These are phyloP conservation scores for Atherinomorus stipes DNA, from an alignment of 2,113 vertebrate genomes.

Conservation along the genomic window DNA sequence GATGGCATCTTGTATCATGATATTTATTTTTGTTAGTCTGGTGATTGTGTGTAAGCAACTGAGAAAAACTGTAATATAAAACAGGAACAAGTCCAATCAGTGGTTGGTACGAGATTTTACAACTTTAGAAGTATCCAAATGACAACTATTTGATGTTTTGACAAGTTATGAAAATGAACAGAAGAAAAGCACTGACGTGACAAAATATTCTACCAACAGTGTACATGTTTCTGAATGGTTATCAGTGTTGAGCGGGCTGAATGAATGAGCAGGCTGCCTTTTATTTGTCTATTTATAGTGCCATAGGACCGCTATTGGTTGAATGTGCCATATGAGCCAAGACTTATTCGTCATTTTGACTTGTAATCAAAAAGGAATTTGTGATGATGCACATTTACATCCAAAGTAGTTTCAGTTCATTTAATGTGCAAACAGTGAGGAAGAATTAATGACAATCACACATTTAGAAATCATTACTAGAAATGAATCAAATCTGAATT, in stretches of 20 bases:
- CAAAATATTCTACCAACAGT: not conserved
- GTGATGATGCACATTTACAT: not conserved
- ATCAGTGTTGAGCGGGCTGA: not conserved
- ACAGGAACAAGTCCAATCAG: no score
- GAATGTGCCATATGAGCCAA: not conserved
- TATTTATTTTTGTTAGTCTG: no score
- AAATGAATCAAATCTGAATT: not conserved
- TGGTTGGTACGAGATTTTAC: not conserved
- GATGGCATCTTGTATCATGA: no score
- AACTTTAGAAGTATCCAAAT: not conserved
- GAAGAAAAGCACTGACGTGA: not conserved
- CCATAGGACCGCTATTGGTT: not conserved
- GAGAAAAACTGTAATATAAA: no score
- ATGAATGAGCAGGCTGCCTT: not conserved
- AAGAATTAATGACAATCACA: not conserved
- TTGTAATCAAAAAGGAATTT: not conserved
- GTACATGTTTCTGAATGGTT: not conserved
- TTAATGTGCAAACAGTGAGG: conserved; percentile 4
- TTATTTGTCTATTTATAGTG: not conserved
- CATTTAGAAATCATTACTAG: not conserved
- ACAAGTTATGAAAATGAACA: not conserved
- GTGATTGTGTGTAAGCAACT: no score
- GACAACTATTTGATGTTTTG: not conserved
- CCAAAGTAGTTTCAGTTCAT: not conserved
- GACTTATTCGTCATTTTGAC: conserved; percentile 20